Percentiles rank a stretch among this genome's conserved stretches.
Evolutionary conservation across 2,113 vertebrate species (phyloP).

Genomic region (Pungitius pungitius): DNA sequence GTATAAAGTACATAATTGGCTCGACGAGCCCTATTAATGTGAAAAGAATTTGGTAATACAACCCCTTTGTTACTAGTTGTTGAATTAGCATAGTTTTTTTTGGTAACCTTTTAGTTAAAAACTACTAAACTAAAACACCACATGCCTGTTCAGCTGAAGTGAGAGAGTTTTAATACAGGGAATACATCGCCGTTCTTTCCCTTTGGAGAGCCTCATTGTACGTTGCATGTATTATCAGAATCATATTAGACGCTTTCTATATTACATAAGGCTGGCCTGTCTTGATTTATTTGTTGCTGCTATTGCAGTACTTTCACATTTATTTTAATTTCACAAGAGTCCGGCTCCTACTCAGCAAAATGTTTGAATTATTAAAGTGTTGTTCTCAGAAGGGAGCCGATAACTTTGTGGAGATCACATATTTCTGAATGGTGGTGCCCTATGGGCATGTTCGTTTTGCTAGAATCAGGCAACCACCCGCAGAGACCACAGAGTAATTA

Average conservation of each 20-base stretch:
- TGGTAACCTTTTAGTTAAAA: background rate
- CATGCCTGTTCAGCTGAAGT: background rate
- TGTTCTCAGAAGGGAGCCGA: conserved; percentile 49
- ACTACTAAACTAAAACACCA: background rate
- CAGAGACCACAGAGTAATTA: background rate
- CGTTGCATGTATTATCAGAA: background rate
- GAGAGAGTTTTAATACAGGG: background rate
- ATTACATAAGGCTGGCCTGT: background rate
- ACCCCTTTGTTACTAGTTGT: background rate
- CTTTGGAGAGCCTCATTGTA: background rate
- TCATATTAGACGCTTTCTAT: background rate
- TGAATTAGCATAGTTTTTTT: background rate
- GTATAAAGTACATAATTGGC: no score
- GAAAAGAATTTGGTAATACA: background rate
- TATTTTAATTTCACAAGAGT: conserved; percentile 46
- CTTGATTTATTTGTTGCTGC: background rate
- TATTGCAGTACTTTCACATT: conserved; percentile 31
- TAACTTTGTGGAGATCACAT: conserved; percentile 58
- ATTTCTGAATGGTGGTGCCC: conserved; percentile 64
- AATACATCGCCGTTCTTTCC: background rate
- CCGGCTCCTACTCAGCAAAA: conserved; percentile 45
- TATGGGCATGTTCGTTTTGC: conserved; percentile 46
- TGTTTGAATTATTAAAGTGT: conserved; percentile 75
- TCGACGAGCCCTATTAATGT: no score
- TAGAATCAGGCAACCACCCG: conserved; percentile 43